phyloP scores from a whole-genome alignment of 2,113 vertebrate genomes.

The Megaleporinus macrocephalus region DNA sequence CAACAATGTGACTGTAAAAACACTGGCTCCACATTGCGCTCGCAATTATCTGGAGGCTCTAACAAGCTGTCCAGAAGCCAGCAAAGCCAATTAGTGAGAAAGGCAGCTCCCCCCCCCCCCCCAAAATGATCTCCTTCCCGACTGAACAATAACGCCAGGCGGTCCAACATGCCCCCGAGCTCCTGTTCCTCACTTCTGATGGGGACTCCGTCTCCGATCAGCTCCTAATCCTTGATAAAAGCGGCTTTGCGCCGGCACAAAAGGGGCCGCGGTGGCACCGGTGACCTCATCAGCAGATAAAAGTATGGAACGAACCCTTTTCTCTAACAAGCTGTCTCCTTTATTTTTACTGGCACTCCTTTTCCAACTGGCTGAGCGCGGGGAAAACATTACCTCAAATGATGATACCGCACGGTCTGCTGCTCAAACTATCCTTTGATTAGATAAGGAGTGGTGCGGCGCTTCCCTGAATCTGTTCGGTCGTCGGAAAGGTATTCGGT shows the following conservation, averaged over 20 bases:
- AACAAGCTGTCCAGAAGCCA: slow-evolving; percentile 46
- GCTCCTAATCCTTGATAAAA: slow-evolving; percentile 40
- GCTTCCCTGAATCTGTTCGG: background rate
- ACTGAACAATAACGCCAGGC: slow-evolving; percentile 38
- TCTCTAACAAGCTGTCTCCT: slow-evolving; percentile 30
- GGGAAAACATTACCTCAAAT: slow-evolving; percentile 20
- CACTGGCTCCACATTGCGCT: slow-evolving; percentile 9
- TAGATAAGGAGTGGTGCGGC: background rate
- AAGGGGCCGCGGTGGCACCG: background rate
- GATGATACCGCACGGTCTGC: background rate
- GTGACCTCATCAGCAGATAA: slow-evolving; percentile 40
- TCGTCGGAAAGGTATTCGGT: background rate
- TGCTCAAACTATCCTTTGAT: background rate
- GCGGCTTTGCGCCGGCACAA: slow-evolving; percentile 33
- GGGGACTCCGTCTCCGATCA: background rate
- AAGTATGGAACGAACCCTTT: slow-evolving; percentile 35
- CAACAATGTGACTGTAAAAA: slow-evolving; percentile 23
- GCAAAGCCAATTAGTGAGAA: slow-evolving; percentile 48
- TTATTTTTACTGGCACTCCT: slow-evolving; percentile 29
- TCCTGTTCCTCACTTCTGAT: background rate
- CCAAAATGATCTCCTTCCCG: slow-evolving; percentile 22
- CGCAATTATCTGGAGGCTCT: slow-evolving; percentile 39
- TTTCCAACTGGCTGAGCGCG: slow-evolving; percentile 26
- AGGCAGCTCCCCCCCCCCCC: background rate
- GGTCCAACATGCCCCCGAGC: slow-evolving; percentile 9